Base-by-base conservation (phyloP, 2,888 invertebrate genomes). In the Acronicta psi region DNA sequence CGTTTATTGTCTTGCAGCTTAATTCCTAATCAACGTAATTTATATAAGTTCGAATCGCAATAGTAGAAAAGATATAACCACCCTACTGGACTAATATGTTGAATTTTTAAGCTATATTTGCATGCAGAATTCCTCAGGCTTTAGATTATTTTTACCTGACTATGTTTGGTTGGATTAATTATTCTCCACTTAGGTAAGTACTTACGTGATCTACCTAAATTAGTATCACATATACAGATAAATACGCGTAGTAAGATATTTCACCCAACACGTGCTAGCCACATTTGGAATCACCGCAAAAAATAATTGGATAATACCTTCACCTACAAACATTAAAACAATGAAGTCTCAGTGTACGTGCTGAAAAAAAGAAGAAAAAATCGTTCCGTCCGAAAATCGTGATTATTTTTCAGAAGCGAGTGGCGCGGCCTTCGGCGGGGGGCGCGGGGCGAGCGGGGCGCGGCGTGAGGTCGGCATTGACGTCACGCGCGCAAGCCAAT, bases 381-480 rank as follows among this genome's bases (percentile, higher is more conserved):
- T 69, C 77, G 82, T 82, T 83, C 74, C 83, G 86, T 85, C 85
- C 88, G 87, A 90, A 91, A 92, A 88, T 86, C 86, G 81, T 89
- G 91, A 90, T 91, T 91, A 91, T 92, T 92, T 92, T 92, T 89
- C 89, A 85, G 88, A 86, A 83, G 85, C 86, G 85, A 81, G 81
- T 80, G 80, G 81, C 80, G 84, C 88, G 91, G 92, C 90, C 91
- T 92, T 91, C 88, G 83, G 76, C 77, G 77, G 72, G 79, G 78
- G 73, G 79, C 67, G 77, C 83, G 86, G 88, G 78, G 69, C 71
- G 62, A 59, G 77, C 78, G 82, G 80, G 77, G 77, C 80, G 80
- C 78, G 80, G 83, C 77, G 84, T 86, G 91, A 92, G 91, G 92
- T 91, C 93, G 93, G 85, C 86, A 93, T 94, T 93, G 92, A 92